Evolutionary conservation across 1,140 invertebrate species (phyloP).

Genomic region (Sitophilus oryzae): DNA sequence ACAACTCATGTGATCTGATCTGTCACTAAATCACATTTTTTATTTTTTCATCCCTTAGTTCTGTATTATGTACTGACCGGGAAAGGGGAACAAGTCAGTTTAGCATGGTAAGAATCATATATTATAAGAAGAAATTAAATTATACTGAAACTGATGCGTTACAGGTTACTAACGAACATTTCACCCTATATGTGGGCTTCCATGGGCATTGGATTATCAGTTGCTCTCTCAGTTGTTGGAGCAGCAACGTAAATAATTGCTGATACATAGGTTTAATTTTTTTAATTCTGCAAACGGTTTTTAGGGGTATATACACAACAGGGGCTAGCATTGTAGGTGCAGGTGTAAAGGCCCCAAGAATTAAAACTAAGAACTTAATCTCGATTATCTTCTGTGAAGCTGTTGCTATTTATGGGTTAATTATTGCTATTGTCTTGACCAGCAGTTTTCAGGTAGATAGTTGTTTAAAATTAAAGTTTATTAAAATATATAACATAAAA

Average conservation of each 20-base stretch:
- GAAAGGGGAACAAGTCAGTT: conserved; percentile 37
- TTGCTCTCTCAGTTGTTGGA: conserved; percentile 93
- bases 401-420: conserved; percentile 89
- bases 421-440: conserved; percentile 79
- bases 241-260: conserved; percentile 73
- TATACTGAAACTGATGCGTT: background rate
- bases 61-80: conserved; percentile 36
- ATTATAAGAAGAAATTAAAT: background rate
- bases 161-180: conserved; percentile 71
- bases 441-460: conserved; percentile 28
- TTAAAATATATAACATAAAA: background rate
- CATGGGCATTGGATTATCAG: conserved; percentile 86
- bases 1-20: conserved; percentile 22
- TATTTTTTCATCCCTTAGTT: conserved; percentile 26
- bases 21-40: conserved; percentile 21
- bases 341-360: conserved; percentile 96
- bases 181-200: conserved; percentile 93
- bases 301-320: conserved; percentile 88
- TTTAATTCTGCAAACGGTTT: conserved; percentile 17
- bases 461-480: background rate
- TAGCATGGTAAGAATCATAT: conserved; percentile 32
- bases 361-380: conserved; percentile 99
- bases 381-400: conserved; percentile 94
- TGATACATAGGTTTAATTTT: background rate
- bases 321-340: conserved; percentile 95